Base-by-base conservation (phyloP, 2,797 vertebrate species). In the Characodon lateralis region DNA sequence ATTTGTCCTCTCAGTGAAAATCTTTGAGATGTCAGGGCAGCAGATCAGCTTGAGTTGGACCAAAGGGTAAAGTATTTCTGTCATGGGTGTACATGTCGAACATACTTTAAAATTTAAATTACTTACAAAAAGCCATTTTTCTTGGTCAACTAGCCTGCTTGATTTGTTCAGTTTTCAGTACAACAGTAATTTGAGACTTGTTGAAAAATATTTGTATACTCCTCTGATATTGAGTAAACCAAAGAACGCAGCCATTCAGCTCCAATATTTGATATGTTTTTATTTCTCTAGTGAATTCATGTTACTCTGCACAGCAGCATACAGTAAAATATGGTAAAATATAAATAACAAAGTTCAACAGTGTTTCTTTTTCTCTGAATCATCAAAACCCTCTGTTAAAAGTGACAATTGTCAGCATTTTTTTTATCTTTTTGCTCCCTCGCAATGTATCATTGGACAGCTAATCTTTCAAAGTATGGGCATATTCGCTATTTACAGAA, bases 291-390 rank as follows among this genome's bases (percentile, higher is more conserved):
- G 91, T 94, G 94, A 95, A 93, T 94, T 94, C 89, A 94, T 94
- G 93, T 93, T 95, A 94, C 93, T 95, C 95, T 95, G 94, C 95
- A 94, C 95, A 95, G 95, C 94, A 96, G 94, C 93, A 95, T 95
- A 95, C 94, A 96, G 93, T 92, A 92, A 94, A 94, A 92, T 76
- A 92, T 95, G 94, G 93, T 94, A 94, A 95, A 96, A 96, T 95
- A 95, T 95, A 96, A 96, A 96, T 95, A 96, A 96, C 94, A 95
- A 95, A 94, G 93, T 95, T 94, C 93, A 94, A 95, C 95, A 95
- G 95, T 95, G 93, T 95, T 94, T 94, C 50, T 87, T 92, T 93
- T 94, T 93, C 91, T 93, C 90, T 91, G 91, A 95, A 93, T 94
- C 95, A 95, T 95, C 94, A 73, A 83, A 94, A 94, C 90, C 81